Base-by-base conservation (phyloP, 2,888 invertebrate genomes). In the Tenthredo notha region DNA sequence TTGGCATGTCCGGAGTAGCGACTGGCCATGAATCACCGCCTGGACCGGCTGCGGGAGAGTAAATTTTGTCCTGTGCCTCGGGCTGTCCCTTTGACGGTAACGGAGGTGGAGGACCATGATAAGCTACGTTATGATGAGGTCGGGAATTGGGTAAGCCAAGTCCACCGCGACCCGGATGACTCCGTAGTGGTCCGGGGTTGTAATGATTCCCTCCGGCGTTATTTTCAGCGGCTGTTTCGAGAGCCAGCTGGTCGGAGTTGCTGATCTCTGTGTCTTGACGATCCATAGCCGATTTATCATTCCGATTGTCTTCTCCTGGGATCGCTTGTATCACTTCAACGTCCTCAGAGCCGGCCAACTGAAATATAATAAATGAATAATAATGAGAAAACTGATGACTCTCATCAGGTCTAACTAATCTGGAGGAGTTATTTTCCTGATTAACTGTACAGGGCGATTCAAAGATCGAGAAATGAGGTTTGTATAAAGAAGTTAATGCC, bases 1-100 rank as follows among this genome's bases (percentile, higher is more conserved):
- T 98, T 0, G 98, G 98, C 98, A 98, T 98, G 89, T 98, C 98
- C 12, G 97, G 97, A 0, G 96, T 96, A 5, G 87, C 84, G 4
- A 93, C 91, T 0, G 98, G 97, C 98, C 98, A 98, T 12, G 97
- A 96, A 88, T 98, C 98, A 61, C 96, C 96, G 50, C 95, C 95
- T 2, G 88, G 88, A 2, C 89, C 92, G 86, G 85, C 89, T 88
- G 29, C 89, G 92, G 86, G 92, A 2, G 90, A 91, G 91, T 95
- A 95, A 21, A 95, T 94, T 90, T 95, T 95, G 86, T 95, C 95
- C 88, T 95, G 95, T 37, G 95, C 95, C 50, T 95, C 95, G 84
- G 94, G 92, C 89, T 95, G 95, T 5, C 95, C 95, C n/a, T 94
- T 93, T 84, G 94, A 94, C 0, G 95, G 95, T 0, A 96, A 95